A percentile compares a stretch with the other conserved stretches of the same genome.
These are phyloP conservation scores for Tupaia chinensis DNA, from an alignment of 2,113 vertebrate genomes.

Conservation along the genomic window DNA sequence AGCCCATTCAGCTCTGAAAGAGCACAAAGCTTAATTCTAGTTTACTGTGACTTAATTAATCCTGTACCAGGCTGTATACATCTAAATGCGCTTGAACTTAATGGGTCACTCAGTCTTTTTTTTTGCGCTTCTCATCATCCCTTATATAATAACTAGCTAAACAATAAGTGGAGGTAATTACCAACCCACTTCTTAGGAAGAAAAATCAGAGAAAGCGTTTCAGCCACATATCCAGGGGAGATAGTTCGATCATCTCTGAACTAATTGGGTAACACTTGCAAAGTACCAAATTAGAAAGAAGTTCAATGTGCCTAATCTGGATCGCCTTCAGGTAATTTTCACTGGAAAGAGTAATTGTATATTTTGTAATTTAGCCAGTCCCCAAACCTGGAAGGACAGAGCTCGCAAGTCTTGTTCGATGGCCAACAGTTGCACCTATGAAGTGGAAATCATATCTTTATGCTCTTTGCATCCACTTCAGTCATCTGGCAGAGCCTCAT, in stretches of 20 bases:
- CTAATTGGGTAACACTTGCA: background rate
- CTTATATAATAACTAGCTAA: background rate
- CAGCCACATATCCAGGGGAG: background rate
- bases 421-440: background rate
- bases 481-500: background rate
- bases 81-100: background rate
- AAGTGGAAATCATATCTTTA: background rate
- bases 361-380: background rate
- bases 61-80: no score
- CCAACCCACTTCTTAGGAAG: background rate
- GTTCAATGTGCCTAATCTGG: background rate
- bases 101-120: background rate
- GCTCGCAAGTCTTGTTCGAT: rapidly evolving
- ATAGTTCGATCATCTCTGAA: background rate
- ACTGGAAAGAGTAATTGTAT: background rate
- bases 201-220: background rate
- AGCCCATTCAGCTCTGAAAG: background rate
- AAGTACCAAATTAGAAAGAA: background rate
- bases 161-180: background rate
- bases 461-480: no score
- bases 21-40: background rate
- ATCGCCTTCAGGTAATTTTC: background rate
- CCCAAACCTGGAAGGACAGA: background rate
- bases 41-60: background rate
- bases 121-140: no score